phyloP scores from a whole-genome alignment of 2,797 vertebrate species.

The Morelia viridis region DNA sequence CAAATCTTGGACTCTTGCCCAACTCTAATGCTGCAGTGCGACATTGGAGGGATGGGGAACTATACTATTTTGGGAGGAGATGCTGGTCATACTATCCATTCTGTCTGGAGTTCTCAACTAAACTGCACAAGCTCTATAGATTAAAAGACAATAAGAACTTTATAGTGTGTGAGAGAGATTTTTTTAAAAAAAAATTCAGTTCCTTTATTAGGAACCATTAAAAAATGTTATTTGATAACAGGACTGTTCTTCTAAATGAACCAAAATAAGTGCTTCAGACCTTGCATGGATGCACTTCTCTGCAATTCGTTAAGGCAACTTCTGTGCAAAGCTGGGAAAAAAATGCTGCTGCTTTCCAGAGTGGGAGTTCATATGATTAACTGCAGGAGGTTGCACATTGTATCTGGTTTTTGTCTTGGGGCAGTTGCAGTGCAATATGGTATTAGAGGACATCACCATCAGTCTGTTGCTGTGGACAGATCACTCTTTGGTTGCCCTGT shows the following conservation, averaged over 20 bases:
- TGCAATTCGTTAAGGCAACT: neutral
- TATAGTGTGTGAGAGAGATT: neutral
- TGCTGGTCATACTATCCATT: neutral
- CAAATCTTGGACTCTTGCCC: neutral
- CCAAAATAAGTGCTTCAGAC: neutral
- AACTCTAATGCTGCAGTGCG: conserved; percentile 4
- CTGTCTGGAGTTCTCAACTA: neutral
- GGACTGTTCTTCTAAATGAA: neutral
- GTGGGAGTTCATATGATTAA: neutral
- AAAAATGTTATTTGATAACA: neutral
- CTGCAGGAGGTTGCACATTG: neutral
- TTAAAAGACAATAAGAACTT: conserved; percentile 6
- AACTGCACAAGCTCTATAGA: neutral
- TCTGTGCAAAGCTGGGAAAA: neutral
- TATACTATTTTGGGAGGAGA: neutral
- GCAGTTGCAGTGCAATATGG: too few relatives aligned
- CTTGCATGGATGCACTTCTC: neutral
- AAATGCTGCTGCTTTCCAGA: neutral
- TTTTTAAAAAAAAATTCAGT: neutral
- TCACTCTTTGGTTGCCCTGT: too few relatives aligned
- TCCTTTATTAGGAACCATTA: neutral
- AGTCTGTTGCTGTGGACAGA: too few relatives aligned
- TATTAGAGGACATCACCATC: too few relatives aligned
- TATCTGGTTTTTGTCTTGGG: neutral
- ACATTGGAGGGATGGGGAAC: neutral